phyloP scores from a whole-genome alignment of 1,140 invertebrate species.

The Drosophila sp. region DNA sequence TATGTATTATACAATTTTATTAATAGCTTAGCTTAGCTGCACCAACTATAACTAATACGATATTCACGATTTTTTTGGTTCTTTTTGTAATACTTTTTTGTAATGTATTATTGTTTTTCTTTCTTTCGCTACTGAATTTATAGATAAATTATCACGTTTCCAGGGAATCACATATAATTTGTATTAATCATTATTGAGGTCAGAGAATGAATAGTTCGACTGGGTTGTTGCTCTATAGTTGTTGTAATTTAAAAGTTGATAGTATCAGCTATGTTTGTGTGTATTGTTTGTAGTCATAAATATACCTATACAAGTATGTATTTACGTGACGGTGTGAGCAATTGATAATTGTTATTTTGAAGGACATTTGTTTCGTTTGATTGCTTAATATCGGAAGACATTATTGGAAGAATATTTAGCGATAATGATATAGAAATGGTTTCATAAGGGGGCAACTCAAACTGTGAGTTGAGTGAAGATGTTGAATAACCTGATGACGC shows the following conservation, averaged over 20 bases:
- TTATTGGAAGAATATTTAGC: constrained; percentile 27
- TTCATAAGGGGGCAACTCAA: constrained; percentile 3
- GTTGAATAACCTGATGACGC: constrained; percentile 63
- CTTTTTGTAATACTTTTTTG: too few relatives aligned
- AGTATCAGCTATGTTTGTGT: constrained; percentile 23
- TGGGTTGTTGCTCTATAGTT: constrained; percentile 15
- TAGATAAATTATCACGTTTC: constrained; percentile 20
- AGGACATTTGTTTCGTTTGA: constrained; percentile 67
- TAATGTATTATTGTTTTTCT: too few relatives aligned
- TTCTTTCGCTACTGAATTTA: neutral
- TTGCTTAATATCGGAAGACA: constrained; percentile 60
- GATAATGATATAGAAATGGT: constrained; percentile 29
- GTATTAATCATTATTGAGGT: neutral
- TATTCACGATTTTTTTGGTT: too few relatives aligned
- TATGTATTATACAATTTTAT: neutral
- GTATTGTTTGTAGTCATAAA: constrained; percentile 9
- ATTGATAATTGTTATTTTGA: constrained; percentile 80
- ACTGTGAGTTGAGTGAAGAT: constrained; percentile 6
- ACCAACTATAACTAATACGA: too few relatives aligned
- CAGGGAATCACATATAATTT: constrained; percentile 15
- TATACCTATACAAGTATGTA: constrained; percentile 14
- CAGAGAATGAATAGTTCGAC: constrained; percentile 21
- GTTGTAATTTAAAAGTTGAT: constrained; percentile 37
- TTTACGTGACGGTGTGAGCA: constrained; percentile 41
- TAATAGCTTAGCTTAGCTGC: neutral